phyloP scores from a whole-genome alignment of 2,113 vertebrate species.

The Hiodon alosoides region DNA sequence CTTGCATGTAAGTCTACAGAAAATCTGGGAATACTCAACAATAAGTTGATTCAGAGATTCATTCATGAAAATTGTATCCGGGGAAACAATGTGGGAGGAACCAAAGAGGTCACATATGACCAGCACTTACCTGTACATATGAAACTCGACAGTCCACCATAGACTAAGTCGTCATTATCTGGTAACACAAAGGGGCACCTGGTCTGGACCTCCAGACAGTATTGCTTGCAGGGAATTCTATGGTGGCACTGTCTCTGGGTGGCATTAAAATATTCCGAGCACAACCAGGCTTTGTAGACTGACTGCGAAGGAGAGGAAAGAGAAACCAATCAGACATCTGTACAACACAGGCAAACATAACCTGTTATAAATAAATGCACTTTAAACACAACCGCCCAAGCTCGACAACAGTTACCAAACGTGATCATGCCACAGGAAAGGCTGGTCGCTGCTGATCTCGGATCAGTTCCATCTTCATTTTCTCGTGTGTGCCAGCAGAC shows the following conservation, averaged over 20 bases:
- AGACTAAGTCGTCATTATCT: slow-evolving; percentile 81
- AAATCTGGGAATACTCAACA: too few species aligned
- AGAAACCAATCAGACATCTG: background rate
- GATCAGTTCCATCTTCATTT: too few species aligned
- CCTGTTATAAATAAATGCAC: background rate
- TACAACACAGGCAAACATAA: background rate
- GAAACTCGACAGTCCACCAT: slow-evolving; percentile 82
- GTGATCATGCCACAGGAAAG: too few species aligned
- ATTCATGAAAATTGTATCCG: too few species aligned
- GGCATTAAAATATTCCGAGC: slow-evolving; percentile 82
- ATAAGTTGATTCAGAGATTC: too few species aligned
- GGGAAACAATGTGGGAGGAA: background rate
- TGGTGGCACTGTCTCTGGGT: slow-evolving; percentile 79
- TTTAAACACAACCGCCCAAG: too few species aligned
- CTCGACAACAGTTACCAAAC: too few species aligned
- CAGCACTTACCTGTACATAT: slow-evolving; percentile 76
- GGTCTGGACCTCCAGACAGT: slow-evolving; percentile 82
- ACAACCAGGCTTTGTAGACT: slow-evolving; percentile 87
- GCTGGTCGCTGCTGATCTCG: too few species aligned
- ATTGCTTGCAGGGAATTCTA: slow-evolving; percentile 84
- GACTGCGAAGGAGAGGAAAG: slow-evolving; percentile 52
- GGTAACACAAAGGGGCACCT: slow-evolving; percentile 83
- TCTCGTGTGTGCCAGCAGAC: too few species aligned
- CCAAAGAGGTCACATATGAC: background rate
- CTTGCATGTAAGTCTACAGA: too few species aligned